Evolutionary conservation across 1,140 invertebrate species (phyloP).

Genomic region (Tetranychus urticae): DNA sequence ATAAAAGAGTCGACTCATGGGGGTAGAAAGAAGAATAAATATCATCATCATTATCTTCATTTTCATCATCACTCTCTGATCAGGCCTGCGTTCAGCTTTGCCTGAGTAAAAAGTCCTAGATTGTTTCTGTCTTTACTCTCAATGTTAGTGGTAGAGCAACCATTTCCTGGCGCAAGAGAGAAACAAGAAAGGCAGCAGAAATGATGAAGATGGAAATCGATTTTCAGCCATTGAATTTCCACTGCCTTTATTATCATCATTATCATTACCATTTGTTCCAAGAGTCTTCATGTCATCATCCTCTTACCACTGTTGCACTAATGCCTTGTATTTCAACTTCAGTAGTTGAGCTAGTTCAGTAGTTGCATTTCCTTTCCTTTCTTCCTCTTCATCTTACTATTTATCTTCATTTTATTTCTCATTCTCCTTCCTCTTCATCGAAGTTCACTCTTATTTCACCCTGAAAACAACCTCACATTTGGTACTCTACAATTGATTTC

Average conservation of each 20-base stretch:
- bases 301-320: too few relatives aligned
- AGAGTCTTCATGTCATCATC: too few relatives aligned
- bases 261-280: background rate
- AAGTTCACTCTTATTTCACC: too few relatives aligned
- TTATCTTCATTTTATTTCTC: too few relatives aligned
- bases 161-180: background rate
- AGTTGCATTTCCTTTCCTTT: background rate
- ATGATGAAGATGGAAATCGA: background rate
- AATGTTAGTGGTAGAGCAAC: background rate
- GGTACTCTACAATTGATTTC: too few relatives aligned
- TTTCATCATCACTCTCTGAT: background rate
- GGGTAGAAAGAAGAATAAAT: background rate
- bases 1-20: background rate
- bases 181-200: background rate
- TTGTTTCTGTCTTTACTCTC: background rate
- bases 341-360: too few relatives aligned
- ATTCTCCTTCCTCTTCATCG: background rate
- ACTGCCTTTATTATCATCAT: background rate
- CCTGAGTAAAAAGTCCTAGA: background rate
- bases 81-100: background rate
- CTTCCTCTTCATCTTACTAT: background rate
- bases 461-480: too few relatives aligned
- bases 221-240: background rate
- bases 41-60: background rate
- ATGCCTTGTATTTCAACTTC: too few relatives aligned